Evolutionary conservation across 1,140 invertebrate species (phyloP), one percentile per base, ranked within the genome.

Genomic region (Cydia strobilella): DNA sequence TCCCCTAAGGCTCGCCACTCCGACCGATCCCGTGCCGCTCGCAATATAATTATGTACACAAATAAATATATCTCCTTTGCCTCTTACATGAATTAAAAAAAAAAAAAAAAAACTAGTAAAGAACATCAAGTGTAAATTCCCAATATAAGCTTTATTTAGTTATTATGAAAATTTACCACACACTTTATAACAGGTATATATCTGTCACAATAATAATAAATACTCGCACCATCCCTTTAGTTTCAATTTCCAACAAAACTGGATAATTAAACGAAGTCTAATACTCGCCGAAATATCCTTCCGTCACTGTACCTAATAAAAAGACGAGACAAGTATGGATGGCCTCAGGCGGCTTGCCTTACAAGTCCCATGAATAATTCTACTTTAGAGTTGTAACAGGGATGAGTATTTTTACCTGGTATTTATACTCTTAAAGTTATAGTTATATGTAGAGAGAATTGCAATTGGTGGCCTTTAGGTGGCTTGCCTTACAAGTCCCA

Each of bases 301-400:
- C 65, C 65, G 65, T 35, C 31, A 69, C 31, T 35, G n/a, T n/a
- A 5, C 15, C n/a, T 69, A 69, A 18, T 35, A 69, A 69, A 65
- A 69, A 66, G 63, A 59, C 4, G 35, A 35, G 65, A 69, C 65
- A 35, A 69, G 65, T 69, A 69, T 69, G 65, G 65, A 69, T 69
- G 31, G 65, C 65, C 65, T 69, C 65, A 35, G 65, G 65, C 65
- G 65, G 65, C 15, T 4, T 35, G 31, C 27, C 48, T 51, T 35
- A 69, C 31, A 69, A 31, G n/a, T 13, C 65, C 65, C 31, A 69
- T 69, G 65, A 69, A 69, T 69, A 69, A 69, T 69, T 69, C 31
- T 35, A 18, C 15, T 31, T 69, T 69, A 39, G 25, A 25, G 65
- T 13, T 0, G 31, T 12, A 6, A 69, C 65, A 35, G 27, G 31